A percentile compares a stretch with the other conserved stretches of the same genome.
Conservation (phyloP, 92 coral and sea anemone genomes). For the Anthopleura xanthogrammica region DNA sequence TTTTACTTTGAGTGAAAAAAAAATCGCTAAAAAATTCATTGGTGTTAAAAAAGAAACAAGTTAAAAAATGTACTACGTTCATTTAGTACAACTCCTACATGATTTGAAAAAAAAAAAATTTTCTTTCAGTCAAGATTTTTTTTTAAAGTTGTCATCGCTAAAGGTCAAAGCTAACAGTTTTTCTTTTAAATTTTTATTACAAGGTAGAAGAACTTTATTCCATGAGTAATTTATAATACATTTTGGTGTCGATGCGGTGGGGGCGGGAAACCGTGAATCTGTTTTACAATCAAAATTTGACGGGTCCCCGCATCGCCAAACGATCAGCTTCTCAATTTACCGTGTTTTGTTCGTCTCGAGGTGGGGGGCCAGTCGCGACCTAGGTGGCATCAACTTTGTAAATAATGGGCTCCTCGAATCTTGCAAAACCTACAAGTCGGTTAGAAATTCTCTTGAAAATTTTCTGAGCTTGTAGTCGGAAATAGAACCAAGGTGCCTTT, state of each 20-base stretch:
- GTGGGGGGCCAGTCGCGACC: conserved; percentile 25
- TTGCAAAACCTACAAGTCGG: conserved; percentile 2
- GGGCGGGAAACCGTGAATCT: conserved; percentile 53
- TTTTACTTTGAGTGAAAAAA: neutral
- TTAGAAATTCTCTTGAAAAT: conserved; percentile 20
- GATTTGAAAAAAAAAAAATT: too few species aligned
- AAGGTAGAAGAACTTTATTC: neutral
- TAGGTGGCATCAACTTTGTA: conserved; percentile 28
- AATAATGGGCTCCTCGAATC: conserved; percentile 15
- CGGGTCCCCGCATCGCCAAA: conserved; percentile 55
- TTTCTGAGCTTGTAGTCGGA: conserved; percentile 1
- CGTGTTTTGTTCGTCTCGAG: conserved; percentile 10
- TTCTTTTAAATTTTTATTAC: neutral
- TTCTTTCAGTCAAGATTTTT: neutral
- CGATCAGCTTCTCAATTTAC: conserved; percentile 21
- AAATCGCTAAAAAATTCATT: too few species aligned
- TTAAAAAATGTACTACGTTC: too few species aligned
- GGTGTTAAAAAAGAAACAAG: too few species aligned
- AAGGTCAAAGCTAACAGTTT: conserved; percentile 20
- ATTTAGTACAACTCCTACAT: too few species aligned
- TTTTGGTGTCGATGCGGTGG: conserved; percentile 23
- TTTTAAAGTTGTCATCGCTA: neutral
- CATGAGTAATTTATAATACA: conserved; percentile 28
- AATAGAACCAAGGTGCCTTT: conserved; percentile 21
- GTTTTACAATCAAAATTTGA: conserved; percentile 69